Conservation (phyloP, 2,113 vertebrate species). For the Perca fluviatilis region DNA sequence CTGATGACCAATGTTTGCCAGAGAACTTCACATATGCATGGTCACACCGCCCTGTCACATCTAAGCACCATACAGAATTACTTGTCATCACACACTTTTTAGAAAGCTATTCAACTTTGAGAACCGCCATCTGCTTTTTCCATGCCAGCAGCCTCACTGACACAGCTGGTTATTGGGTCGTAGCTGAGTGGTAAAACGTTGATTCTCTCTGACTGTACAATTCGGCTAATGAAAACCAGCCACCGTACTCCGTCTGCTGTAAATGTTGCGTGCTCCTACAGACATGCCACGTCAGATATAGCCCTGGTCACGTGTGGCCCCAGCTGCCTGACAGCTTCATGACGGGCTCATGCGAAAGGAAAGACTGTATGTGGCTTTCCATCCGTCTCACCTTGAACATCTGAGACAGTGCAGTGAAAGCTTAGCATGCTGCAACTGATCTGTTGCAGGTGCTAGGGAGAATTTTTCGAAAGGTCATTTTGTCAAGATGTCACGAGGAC, state of each 20-base stretch:
- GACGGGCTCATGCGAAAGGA: slow-evolving; percentile 43
- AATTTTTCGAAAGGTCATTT: slow-evolving; percentile 49
- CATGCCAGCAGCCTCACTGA: slow-evolving; percentile 28
- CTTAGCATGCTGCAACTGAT: slow-evolving; percentile 55
- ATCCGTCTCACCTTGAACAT: slow-evolving; percentile 69
- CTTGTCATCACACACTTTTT: slow-evolving; percentile 49
- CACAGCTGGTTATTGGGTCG: slow-evolving; percentile 33
- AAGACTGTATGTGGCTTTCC: slow-evolving; percentile 43
- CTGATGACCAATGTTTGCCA: slow-evolving; percentile 25
- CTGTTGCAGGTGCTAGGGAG: slow-evolving; percentile 50
- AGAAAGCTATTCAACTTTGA: slow-evolving; percentile 25
- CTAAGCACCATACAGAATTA: slow-evolving; percentile 9
- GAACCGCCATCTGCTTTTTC: slow-evolving; percentile 45
- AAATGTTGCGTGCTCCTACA: slow-evolving; percentile 18
- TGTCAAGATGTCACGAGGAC: slow-evolving; percentile 17
- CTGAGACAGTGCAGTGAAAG: slow-evolving; percentile 52
- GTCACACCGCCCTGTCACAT: slow-evolving; percentile 8
- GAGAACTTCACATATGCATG: slow-evolving; percentile 6
- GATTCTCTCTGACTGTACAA: slow-evolving; percentile 13
- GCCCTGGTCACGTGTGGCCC: slow-evolving; percentile 36
- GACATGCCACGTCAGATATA: slow-evolving; percentile 41
- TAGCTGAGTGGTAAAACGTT: slow-evolving; percentile 1
- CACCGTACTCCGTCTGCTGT: not conserved
- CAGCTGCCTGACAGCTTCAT: slow-evolving; percentile 56
- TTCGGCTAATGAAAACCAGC: slow-evolving; percentile 50